Percentiles rank a stretch among this genome's conserved stretches.
Evolutionary conservation across 1,140 invertebrate species (phyloP).

Genomic region (Parapsyche elsis): DNA sequence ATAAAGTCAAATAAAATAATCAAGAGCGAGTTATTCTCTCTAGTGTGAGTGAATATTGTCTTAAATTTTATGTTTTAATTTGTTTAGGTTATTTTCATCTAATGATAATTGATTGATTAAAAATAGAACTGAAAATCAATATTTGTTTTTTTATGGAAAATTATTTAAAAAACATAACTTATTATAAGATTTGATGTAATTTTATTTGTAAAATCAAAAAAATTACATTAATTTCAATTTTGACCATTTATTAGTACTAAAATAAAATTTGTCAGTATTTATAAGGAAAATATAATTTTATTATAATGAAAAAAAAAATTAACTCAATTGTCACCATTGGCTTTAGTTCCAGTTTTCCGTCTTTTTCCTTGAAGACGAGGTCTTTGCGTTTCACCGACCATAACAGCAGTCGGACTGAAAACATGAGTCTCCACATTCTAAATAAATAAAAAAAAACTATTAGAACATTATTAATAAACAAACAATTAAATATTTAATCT

Average conservation of each 20-base stretch:
- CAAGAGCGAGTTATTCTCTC: neutral
- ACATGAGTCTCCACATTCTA: slow-evolving; percentile 64
- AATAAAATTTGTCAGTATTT: too few relatives aligned
- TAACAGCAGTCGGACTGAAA: slow-evolving; percentile 65
- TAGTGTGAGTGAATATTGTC: too few relatives aligned
- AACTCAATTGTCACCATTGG: slow-evolving; percentile 4
- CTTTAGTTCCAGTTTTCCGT: slow-evolving; percentile 42
- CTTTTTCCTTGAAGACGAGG: slow-evolving; percentile 52
- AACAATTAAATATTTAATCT: neutral
- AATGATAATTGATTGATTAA: neutral
- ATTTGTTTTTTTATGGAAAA: too few relatives aligned
- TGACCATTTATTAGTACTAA: too few relatives aligned
- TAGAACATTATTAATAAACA: neutral
- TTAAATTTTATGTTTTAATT: too few relatives aligned
- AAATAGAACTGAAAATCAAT: too few relatives aligned
- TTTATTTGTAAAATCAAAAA: too few relatives aligned
- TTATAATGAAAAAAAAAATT: too few relatives aligned
- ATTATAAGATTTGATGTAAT: too few relatives aligned
- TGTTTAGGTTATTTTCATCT: neutral
- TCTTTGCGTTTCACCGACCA: slow-evolving; percentile 58
- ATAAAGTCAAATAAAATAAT: neutral
- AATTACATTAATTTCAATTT: too few relatives aligned
- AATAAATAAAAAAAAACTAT: slow-evolving; percentile 44
- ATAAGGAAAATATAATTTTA: too few relatives aligned
- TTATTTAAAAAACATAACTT: too few relatives aligned